Conservation (phyloP, 2,888 invertebrate species). For the Arctia plantaginis region DNA sequence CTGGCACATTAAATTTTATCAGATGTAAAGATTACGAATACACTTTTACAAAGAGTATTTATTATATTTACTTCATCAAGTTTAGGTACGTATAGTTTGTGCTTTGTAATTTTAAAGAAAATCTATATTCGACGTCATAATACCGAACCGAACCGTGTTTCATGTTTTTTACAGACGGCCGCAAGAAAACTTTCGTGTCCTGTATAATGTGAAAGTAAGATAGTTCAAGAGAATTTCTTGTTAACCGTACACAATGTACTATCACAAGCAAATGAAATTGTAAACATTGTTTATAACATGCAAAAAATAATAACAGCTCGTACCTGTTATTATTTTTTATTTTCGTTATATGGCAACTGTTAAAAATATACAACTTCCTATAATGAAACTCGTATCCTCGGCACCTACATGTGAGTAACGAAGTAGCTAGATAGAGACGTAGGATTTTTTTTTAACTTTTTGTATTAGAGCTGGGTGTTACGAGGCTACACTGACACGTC, state of each 20-base stretch:
- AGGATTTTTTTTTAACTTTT: background rate
- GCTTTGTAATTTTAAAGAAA: too few relatives aligned
- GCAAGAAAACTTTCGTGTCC: background rate
- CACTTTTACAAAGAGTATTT: too few relatives aligned
- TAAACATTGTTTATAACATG: slow-evolving; percentile 40
- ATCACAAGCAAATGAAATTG: slow-evolving; percentile 28
- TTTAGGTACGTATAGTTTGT: too few relatives aligned
- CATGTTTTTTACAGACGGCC: too few relatives aligned
- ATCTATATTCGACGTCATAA: too few relatives aligned
- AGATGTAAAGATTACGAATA: too few relatives aligned
- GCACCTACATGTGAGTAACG: background rate
- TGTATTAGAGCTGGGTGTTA: background rate
- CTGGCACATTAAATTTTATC: too few relatives aligned
- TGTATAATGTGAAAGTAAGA: background rate
- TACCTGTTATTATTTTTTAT: slow-evolving; percentile 22
- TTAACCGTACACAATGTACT: slow-evolving; percentile 3
- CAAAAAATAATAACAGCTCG: slow-evolving; percentile 21
- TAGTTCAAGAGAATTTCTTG: slow-evolving; percentile 4
- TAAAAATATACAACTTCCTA: slow-evolving; percentile 6
- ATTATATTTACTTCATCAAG: too few relatives aligned
- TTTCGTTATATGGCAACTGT: slow-evolving; percentile 6
- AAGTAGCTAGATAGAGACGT: background rate
- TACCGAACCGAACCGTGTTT: too few relatives aligned
- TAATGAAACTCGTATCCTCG: background rate
- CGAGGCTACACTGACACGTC: too few relatives aligned